phyloP scores from a whole-genome alignment of 2,797 vertebrate species.

The Limnodromus scolopaceus region DNA sequence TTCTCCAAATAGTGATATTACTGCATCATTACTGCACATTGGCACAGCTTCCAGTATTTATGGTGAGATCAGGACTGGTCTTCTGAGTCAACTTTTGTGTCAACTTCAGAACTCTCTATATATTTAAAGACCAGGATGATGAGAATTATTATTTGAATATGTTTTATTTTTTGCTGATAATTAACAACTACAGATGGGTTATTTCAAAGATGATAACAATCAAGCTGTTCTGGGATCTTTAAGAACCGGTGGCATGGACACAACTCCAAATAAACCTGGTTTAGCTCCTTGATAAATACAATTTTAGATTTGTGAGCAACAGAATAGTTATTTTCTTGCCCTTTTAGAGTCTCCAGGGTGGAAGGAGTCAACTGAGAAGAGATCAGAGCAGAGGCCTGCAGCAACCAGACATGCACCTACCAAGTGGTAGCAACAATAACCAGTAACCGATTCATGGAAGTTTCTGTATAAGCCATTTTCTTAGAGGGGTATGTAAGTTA shows the following conservation, averaged over 20 bases:
- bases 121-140: not conserved
- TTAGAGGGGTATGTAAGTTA: not conserved
- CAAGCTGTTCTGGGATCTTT: not conserved
- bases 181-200: not conserved
- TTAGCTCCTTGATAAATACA: not conserved
- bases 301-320: not conserved
- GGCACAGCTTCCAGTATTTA: not conserved
- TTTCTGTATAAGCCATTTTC: not conserved
- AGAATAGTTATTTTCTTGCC: not conserved
- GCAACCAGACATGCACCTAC: conserved; percentile 73
- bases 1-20: not conserved
- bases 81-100: not conserved
- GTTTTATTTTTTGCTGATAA: not conserved
- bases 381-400: conserved; percentile 75
- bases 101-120: not conserved
- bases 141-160: not conserved
- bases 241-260: not conserved
- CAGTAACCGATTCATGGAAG: not conserved
- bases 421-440: not conserved
- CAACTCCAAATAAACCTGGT: not conserved
- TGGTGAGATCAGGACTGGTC: not conserved
- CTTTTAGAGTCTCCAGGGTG: conserved; percentile 44
- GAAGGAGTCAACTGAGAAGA: conserved; percentile 69
- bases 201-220: not conserved
- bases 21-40: not conserved